Evolutionary conservation across 2,797 vertebrate species (phyloP).

Genomic region (Neostethus bicornis): DNA sequence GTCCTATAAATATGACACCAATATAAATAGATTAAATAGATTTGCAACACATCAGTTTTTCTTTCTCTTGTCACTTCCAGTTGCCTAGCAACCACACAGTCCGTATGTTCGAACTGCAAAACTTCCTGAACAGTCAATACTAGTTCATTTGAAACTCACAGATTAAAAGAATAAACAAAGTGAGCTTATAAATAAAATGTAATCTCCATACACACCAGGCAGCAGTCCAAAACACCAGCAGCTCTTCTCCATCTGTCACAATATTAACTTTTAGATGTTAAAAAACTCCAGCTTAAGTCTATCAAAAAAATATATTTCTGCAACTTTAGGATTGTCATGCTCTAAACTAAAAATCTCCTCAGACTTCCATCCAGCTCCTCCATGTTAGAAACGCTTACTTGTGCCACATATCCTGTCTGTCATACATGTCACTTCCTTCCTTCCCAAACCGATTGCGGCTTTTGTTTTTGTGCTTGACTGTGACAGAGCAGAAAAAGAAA

Average conservation of each 20-base stretch:
- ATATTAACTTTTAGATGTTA: too few species aligned
- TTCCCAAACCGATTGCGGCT: slow-evolving; percentile 28
- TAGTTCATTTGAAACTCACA: not conserved
- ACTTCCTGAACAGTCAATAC: not conserved
- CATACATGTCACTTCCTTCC: slow-evolving; percentile 63
- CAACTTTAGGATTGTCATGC: too few species aligned
- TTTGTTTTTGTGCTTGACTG: slow-evolving; percentile 39
- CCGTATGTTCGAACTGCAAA: not conserved
- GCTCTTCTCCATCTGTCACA: too few species aligned
- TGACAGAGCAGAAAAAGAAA: slow-evolving; percentile 22
- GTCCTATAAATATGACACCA: too few species aligned
- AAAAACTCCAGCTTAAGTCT: too few species aligned
- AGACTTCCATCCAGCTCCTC: slow-evolving; percentile 6
- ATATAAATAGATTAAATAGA: too few species aligned
- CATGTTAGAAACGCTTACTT: slow-evolving; percentile 13
- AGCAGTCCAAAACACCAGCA: too few species aligned
- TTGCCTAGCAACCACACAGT: slow-evolving; percentile 1
- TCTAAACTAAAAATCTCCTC: slow-evolving; percentile 42
- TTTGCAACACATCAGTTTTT: too few species aligned
- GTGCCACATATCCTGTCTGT: slow-evolving; percentile 44
- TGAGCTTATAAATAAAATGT: too few species aligned
- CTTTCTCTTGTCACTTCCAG: not conserved
- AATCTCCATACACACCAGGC: too few species aligned
- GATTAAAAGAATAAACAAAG: too few species aligned
- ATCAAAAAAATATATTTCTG: too few species aligned